phyloP scores from a whole-genome alignment of 2,113 vertebrate species.

The Pteruthius melanotis region DNA sequence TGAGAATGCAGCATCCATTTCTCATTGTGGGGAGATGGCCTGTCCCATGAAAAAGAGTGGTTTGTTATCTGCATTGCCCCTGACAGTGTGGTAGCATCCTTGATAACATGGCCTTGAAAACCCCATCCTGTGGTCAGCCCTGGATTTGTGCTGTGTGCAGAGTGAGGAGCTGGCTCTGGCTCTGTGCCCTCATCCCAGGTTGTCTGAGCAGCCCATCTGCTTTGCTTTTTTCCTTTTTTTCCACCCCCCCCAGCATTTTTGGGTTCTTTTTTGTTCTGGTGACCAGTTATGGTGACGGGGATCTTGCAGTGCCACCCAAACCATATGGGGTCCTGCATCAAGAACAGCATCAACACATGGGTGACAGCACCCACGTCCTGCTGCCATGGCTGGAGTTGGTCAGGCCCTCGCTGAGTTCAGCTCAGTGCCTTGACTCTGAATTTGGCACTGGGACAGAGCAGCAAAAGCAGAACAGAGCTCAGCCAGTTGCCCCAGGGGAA shows the following conservation, averaged over 20 bases:
- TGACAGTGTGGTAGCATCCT: not conserved
- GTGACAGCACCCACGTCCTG: not conserved
- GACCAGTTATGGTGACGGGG: not conserved
- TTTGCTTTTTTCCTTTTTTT: not conserved
- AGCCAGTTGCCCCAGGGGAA: not conserved
- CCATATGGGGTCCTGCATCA: not conserved
- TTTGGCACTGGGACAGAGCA: not conserved
- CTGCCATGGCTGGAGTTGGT: not conserved
- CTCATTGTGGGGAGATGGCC: not conserved
- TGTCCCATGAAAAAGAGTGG: not conserved
- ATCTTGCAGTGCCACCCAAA: not conserved
- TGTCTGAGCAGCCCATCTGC: not conserved
- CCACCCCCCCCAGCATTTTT: not conserved
- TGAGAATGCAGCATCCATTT: not conserved
- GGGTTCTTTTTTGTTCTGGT: not conserved
- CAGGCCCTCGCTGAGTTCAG: not conserved
- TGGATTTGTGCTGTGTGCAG: not conserved
- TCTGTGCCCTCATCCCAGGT: not conserved
- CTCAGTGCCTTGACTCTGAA: not conserved
- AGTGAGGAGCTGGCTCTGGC: not conserved
- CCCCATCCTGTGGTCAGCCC: not conserved
- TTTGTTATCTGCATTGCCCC: not conserved
- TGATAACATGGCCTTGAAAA: not conserved
- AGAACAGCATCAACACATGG: fast-evolving
- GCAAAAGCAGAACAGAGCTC: not conserved